Percentiles rank a stretch among this genome's conserved stretches.
phyloP scores from a whole-genome alignment of 1,140 invertebrate genomes.

The Nasonia giraulti region DNA sequence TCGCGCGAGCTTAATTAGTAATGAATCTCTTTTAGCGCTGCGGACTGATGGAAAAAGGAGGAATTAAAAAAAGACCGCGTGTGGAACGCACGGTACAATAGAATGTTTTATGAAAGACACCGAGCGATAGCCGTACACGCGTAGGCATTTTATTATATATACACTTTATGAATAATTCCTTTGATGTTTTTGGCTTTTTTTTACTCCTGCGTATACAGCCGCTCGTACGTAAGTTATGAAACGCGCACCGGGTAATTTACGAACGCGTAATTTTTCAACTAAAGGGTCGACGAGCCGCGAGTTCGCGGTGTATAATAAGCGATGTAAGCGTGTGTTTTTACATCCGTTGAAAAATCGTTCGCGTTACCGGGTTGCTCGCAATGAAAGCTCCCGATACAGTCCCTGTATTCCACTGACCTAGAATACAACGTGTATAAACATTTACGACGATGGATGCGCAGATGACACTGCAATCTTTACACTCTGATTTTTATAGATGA shows the following conservation, averaged over 20 bases:
- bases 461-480: neutral
- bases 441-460: neutral
- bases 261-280: slow-evolving; percentile 9
- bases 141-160: neutral
- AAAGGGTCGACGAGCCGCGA: neutral
- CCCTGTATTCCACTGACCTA: neutral
- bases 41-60: neutral
- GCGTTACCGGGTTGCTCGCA: neutral
- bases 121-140: no score
- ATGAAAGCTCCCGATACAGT: neutral
- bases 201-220: neutral
- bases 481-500: neutral
- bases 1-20: neutral
- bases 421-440: neutral
- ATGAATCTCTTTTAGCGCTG: slow-evolving; percentile 5
- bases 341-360: neutral
- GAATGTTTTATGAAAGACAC: slow-evolving; percentile 7
- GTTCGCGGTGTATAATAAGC: neutral
- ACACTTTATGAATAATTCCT: neutral
- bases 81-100: neutral
- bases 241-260: neutral
- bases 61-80: neutral
- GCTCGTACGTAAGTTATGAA: neutral
- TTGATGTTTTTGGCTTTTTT: neutral
- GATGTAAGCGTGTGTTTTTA: neutral